Evolutionary conservation across 2,888 invertebrate genomes (phyloP).

Genomic region (Latrodectus elegans): DNA sequence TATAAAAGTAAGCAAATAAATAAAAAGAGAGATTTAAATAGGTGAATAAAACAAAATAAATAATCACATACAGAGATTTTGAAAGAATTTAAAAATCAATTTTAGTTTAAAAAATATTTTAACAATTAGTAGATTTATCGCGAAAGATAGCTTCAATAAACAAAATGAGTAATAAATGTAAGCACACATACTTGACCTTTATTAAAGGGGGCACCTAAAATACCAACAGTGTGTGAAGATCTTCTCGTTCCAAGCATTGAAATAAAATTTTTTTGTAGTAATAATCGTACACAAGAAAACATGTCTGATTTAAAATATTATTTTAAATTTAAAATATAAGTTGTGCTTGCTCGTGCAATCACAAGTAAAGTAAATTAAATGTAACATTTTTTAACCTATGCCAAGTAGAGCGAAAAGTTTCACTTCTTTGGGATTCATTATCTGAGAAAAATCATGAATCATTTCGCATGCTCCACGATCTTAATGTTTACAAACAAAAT

Average conservation of each 20-base stretch:
- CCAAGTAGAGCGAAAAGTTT: background rate
- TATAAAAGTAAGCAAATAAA: too few relatives aligned
- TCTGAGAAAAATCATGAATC: background rate
- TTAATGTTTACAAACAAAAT: background rate
- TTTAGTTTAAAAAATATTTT: too few relatives aligned
- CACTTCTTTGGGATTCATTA: background rate
- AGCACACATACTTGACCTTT: conserved; percentile 53
- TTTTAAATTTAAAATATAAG: too few relatives aligned
- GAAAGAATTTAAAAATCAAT: too few relatives aligned
- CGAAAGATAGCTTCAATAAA: background rate
- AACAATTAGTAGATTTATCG: too few relatives aligned
- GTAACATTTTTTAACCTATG: background rate
- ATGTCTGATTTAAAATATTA: background rate
- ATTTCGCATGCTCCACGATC: background rate
- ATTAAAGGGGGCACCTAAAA: conserved; percentile 55
- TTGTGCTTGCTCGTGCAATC: background rate
- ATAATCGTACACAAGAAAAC: background rate
- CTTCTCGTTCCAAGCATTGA: background rate
- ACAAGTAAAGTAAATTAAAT: background rate
- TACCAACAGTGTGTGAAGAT: conserved; percentile 26
- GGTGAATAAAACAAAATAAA: too few relatives aligned
- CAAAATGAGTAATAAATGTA: background rate
- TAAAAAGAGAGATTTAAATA: too few relatives aligned
- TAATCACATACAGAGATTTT: too few relatives aligned
- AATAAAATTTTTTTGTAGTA: background rate